Evolutionary conservation across 1,140 invertebrate genomes (phyloP).

Genomic region (Carposina sasakii): DNA sequence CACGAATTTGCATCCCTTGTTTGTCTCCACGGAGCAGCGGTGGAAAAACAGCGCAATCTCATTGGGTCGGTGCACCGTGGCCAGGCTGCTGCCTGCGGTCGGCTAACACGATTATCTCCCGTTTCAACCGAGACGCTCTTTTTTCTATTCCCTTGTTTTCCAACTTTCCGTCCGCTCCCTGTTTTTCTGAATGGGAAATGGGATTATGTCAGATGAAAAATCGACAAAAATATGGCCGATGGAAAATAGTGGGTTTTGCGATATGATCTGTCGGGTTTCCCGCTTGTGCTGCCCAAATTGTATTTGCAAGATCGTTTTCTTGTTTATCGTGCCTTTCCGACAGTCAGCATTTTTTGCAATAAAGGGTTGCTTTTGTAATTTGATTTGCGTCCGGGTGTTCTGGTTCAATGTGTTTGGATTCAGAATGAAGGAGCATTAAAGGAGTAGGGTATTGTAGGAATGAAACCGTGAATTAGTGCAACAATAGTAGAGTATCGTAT

Average conservation of each 20-base stretch:
- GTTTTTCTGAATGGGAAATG: conserved; percentile 70
- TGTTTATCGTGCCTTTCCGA: conserved; percentile 39
- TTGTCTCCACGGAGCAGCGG: conserved; percentile 57
- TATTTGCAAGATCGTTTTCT: conserved; percentile 59
- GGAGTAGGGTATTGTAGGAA: no score
- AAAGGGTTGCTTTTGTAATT: no score
- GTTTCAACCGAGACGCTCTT: conserved; percentile 63
- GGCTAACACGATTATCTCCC: conserved; percentile 70
- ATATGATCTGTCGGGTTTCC: conserved; percentile 56
- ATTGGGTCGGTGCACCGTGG: conserved; percentile 54
- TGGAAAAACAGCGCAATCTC: conserved; percentile 69
- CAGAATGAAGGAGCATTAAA: no score
- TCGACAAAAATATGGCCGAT: conserved; percentile 70
- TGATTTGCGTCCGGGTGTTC: no score
- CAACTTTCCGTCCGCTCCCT: conserved; percentile 62
- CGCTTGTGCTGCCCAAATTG: conserved; percentile 46
- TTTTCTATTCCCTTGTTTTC: conserved; percentile 69
- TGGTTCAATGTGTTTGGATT: no score
- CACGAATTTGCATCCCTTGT: conserved; percentile 71
- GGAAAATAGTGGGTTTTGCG: conserved; percentile 67
- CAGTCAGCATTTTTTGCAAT: no score
- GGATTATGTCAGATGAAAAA: conserved; percentile 70
- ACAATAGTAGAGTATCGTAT: no score
- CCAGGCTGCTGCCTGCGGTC: conserved; percentile 51
- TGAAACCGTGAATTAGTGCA: no score